phyloP scores from a whole-genome alignment of 1,140 invertebrate genomes.

The Ceratosolen solmsi region DNA sequence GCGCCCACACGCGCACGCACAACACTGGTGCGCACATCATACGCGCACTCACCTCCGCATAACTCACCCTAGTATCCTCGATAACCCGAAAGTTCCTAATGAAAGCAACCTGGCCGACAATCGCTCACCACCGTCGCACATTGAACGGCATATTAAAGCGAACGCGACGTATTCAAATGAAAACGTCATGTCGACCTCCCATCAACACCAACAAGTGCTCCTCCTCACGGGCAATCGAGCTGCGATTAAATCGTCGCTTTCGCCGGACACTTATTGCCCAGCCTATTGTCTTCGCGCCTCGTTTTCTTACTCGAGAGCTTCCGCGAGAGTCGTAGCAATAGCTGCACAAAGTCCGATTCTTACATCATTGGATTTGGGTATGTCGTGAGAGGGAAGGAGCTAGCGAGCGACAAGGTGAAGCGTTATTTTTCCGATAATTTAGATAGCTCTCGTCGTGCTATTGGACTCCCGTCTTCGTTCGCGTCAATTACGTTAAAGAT shows the following conservation, averaged over 20 bases:
- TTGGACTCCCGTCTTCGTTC: background rate
- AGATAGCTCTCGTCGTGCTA: background rate
- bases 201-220: too few species aligned
- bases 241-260: background rate
- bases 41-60: background rate
- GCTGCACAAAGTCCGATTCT: too few species aligned
- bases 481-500: background rate
- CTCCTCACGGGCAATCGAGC: background rate
- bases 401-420: background rate
- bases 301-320: background rate
- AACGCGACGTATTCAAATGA: slow-evolving; percentile 34
- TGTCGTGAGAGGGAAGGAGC: background rate
- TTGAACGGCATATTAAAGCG: too few species aligned
- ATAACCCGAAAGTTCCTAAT: too few species aligned
- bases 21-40: too few species aligned
- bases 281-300: background rate
- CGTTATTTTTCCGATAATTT: background rate
- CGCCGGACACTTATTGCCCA: background rate
- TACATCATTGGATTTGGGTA: too few species aligned
- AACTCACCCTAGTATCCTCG: too few species aligned
- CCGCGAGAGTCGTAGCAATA: too few species aligned
- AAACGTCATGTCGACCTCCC: slow-evolving; percentile 46
- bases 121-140: too few species aligned
- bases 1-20: too few species aligned
- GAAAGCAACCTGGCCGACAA: too few species aligned